These are phyloP conservation scores for Epinephelus cyanopodus DNA, from an alignment of 2,113 vertebrate species.

Conservation along the genomic window DNA sequence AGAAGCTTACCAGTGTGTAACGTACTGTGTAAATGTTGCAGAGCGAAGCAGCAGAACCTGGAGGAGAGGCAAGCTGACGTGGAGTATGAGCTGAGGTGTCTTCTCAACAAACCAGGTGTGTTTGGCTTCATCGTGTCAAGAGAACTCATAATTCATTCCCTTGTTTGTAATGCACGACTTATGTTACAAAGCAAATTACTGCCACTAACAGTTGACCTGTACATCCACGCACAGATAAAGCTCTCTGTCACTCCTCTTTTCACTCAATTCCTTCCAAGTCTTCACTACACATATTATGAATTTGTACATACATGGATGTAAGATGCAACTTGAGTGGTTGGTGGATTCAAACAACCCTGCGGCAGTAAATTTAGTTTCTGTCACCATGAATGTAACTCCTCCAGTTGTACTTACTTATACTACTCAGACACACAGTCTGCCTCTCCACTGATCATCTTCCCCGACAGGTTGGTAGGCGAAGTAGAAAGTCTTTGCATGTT, in stretches of 20 bases:
- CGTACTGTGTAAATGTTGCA: slow-evolving; percentile 57
- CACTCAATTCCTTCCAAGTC: too few species aligned
- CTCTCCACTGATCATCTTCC: too few species aligned
- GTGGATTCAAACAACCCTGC: too few species aligned
- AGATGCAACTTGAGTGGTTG: too few species aligned
- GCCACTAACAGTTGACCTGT: not conserved
- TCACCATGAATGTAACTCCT: not conserved
- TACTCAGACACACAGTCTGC: too few species aligned
- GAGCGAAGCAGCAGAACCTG: slow-evolving; percentile 97
- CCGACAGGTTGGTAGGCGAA: too few species aligned
- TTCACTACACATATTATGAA: too few species aligned
- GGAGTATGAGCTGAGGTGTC: slow-evolving; percentile 96
- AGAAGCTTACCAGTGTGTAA: not conserved
- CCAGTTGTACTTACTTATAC: too few species aligned
- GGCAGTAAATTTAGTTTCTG: not conserved
- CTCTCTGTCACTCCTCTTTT: too few species aligned
- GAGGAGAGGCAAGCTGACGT: slow-evolving; percentile 97
- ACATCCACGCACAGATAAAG: not conserved
- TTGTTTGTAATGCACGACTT: not conserved
- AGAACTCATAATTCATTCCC: not conserved
- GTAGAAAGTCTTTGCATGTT: too few species aligned
- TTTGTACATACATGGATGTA: too few species aligned
- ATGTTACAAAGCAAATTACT: not conserved
- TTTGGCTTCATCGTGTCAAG: not conserved
- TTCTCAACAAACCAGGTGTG: slow-evolving; percentile 97